These are phyloP conservation scores for Eumerus sabulonum DNA, from an alignment of 2,888 invertebrate species.

Conservation along the genomic window DNA sequence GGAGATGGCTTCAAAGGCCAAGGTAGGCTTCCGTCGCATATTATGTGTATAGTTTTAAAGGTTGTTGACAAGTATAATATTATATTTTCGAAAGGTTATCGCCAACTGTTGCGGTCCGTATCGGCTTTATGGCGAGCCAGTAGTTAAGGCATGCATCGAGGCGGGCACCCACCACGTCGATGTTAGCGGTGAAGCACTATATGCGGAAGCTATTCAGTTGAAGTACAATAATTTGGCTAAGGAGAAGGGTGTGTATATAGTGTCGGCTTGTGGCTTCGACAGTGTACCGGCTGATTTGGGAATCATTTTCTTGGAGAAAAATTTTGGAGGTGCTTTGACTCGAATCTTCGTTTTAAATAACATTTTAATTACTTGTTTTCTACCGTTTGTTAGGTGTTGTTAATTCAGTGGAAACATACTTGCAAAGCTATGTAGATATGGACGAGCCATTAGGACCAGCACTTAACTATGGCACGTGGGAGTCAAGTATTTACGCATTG, in stretches of 20 bases:
- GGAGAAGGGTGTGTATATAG: conserved; percentile 89
- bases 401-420: conserved; percentile 88
- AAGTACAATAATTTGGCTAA: conserved; percentile 87
- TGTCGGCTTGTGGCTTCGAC: conserved; percentile 96
- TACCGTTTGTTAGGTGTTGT: conserved; percentile 80
- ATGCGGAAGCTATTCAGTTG: conserved; percentile 91
- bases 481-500: conserved; percentile 90
- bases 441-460: conserved; percentile 78
- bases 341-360: too few relatives aligned
- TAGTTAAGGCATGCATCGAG: too few relatives aligned
- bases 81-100: conserved; percentile 76
- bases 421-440: conserved; percentile 78
- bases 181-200: conserved; percentile 95
- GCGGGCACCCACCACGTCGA: conserved; percentile 93
- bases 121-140: too few relatives aligned
- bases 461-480: conserved; percentile 93
- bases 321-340: conserved; percentile 85
- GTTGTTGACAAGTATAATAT: neutral
- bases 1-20: too few relatives aligned
- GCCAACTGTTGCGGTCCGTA: conserved; percentile 97
- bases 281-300: conserved; percentile 95
- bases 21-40: conserved; percentile 5
- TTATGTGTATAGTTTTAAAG: neutral
- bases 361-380: neutral
- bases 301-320: too few relatives aligned